Percentiles rank a stretch among this genome's conserved stretches.
Conservation (phyloP, 2,888 invertebrate species). For the Phengaris arion region DNA sequence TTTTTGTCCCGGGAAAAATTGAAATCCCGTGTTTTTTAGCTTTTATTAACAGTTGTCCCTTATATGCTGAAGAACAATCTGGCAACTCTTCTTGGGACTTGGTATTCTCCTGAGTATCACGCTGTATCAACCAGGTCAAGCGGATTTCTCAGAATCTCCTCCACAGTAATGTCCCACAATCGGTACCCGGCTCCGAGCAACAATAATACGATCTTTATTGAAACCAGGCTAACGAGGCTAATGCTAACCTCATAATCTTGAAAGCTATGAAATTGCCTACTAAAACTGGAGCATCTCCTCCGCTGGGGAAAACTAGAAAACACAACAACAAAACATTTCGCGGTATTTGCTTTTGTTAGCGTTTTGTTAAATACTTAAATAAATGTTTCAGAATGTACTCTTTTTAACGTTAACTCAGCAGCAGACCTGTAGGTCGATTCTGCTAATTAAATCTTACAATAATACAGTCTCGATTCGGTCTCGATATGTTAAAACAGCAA, state of each 20-base stretch:
- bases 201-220: neutral
- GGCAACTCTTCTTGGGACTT: too few relatives aligned
- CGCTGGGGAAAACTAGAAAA: neutral
- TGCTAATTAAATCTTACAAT: too few relatives aligned
- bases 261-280: neutral
- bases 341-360: neutral
- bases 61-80: too few relatives aligned
- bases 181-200: neutral
- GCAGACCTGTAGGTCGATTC: too few relatives aligned
- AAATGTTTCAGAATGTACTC: too few relatives aligned
- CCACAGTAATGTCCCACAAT: neutral
- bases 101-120: neutral
- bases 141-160: neutral
- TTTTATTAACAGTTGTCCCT: too few relatives aligned
- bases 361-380: neutral
- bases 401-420: too few relatives aligned
- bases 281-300: neutral
- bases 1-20: too few relatives aligned
- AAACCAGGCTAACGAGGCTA: conserved; percentile 6
- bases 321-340: neutral
- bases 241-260: conserved; percentile 5
- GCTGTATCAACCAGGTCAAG: conserved; percentile 1
- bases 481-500: too few relatives aligned
- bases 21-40: too few relatives aligned
- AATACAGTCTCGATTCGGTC: too few relatives aligned